Evolutionary conservation across 1,140 invertebrate species (phyloP), one percentile per base, ranked within the genome.

Genomic region (Globodera rostochiensis): DNA sequence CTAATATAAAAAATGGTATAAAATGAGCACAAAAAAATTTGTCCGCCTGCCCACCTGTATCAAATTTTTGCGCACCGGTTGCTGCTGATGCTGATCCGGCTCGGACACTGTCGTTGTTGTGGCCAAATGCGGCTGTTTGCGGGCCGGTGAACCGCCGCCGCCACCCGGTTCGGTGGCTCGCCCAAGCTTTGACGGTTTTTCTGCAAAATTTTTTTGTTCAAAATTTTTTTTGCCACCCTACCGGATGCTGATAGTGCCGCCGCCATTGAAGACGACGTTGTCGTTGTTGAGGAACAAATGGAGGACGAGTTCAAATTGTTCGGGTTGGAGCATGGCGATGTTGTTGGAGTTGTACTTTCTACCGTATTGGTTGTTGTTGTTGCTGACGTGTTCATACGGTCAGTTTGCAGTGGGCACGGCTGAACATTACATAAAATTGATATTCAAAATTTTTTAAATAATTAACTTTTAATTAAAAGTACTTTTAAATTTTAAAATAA

Each of bases 41-140:
- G 11, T 60, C 5, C n/a, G 11, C 57, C 3, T 60, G 4, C 0
- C 25, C 19, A 84, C 80, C 77, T 88, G 64, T 71, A 87, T 88
- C 36, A 87, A 77, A 75, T 89, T 87, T 67, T 86, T 88, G 74
- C 74, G 74, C 11, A 75, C 25, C 74, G 74, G 74, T n/a, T 36
- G 74, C 74, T 57, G 46, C 15, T 53, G 71, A 13, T 49, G 71
- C 13, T 73, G 71, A 75, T 76, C 6, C 15, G 15, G 50, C 50
- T 46, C 25, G 13, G 25, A 8, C 11, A 13, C 50, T 76, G 13
- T 4, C 19, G 4, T 19, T 9, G 74, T 75, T 74, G n/a, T 45
- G 7, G 66, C 11, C 21, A 50, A 46, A 60, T 79, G 71, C 2
- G 77, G 25, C 50, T 71, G 69, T 47, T 71, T 71, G 19, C 69